phyloP scores from a whole-genome alignment of 2,797 vertebrate genomes.

The Microctenopoma stevenorrisi region DNA sequence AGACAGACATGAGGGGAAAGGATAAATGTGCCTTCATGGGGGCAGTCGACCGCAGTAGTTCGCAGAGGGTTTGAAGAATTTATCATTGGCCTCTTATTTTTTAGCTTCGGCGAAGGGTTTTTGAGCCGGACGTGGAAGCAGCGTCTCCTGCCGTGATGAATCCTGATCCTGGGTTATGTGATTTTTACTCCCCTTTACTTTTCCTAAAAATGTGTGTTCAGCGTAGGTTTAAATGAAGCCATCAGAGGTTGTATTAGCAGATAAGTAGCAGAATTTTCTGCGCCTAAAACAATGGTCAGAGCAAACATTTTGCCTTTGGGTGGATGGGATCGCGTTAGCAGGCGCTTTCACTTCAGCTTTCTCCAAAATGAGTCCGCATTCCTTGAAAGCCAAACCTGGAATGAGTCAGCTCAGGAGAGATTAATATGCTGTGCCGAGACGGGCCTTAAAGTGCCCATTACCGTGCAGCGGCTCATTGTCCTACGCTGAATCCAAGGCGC shows the following conservation, averaged over 20 bases:
- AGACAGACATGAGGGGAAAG: constrained; percentile 18
- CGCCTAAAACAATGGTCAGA: constrained; percentile 17
- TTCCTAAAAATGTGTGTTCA: not conserved
- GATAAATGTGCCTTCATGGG: constrained; percentile 19
- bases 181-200: constrained; percentile 7
- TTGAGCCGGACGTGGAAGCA: constrained; percentile 15
- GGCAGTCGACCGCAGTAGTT: constrained; percentile 9
- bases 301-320: constrained; percentile 14
- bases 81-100: constrained; percentile 10
- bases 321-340: constrained; percentile 29
- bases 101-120: constrained; percentile 13
- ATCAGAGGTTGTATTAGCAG: not conserved
- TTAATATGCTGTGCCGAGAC: constrained; percentile 41
- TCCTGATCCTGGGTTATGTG: constrained; percentile 21
- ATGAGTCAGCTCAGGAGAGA: constrained; percentile 61
- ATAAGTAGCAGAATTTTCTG: not conserved
- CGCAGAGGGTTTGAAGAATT: constrained; percentile 23
- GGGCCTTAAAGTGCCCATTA: constrained; percentile 58
- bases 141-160: constrained; percentile 10
- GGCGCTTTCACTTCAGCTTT: constrained; percentile 37
- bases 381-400: constrained; percentile 58
- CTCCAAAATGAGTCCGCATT: constrained; percentile 52
- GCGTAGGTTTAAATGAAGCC: not conserved
- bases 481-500: constrained; percentile 34
- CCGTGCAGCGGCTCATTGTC: constrained; percentile 48